phyloP scores from a whole-genome alignment of 23 tunicate genomes.

The Trididemnum nubilum region DNA sequence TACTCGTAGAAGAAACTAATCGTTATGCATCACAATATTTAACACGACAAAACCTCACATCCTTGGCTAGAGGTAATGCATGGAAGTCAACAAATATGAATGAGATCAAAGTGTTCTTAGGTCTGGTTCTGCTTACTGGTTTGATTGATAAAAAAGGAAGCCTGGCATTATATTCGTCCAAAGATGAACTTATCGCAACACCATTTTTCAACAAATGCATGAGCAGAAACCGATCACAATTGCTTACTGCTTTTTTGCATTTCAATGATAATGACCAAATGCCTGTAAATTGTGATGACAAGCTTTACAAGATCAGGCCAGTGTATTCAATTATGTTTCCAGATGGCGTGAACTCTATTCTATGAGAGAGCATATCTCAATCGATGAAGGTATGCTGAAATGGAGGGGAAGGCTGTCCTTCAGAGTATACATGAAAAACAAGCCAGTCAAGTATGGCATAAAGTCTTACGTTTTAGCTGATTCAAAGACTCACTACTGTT shows the following conservation, averaged over 20 bases:
- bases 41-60: neutral
- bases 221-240: slow-evolving; percentile 33
- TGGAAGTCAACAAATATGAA: neutral
- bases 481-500: slow-evolving; percentile 30
- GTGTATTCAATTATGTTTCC: neutral
- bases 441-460: slow-evolving; percentile 48
- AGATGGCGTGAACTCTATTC: slow-evolving; percentile 34
- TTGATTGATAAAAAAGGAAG: slow-evolving; percentile 3
- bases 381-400: slow-evolving; percentile 47
- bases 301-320: slow-evolving; percentile 33
- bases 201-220: slow-evolving; percentile 24
- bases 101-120: slow-evolving; percentile 22
- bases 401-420: slow-evolving; percentile 42
- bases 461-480: slow-evolving; percentile 45
- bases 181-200: slow-evolving; percentile 4
- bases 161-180: neutral
- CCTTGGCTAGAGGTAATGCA: neutral
- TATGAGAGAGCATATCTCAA: slow-evolving; percentile 45
- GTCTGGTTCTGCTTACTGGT: slow-evolving; percentile 34
- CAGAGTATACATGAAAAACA: slow-evolving; percentile 34
- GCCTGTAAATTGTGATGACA: slow-evolving; percentile 24
- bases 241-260: slow-evolving; percentile 20
- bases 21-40: slow-evolving; percentile 28
- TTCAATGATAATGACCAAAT: slow-evolving; percentile 32
- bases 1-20: slow-evolving; percentile 12